Base-by-base conservation (phyloP, 2,797 vertebrate genomes). In the Aratinga solstitialis region DNA sequence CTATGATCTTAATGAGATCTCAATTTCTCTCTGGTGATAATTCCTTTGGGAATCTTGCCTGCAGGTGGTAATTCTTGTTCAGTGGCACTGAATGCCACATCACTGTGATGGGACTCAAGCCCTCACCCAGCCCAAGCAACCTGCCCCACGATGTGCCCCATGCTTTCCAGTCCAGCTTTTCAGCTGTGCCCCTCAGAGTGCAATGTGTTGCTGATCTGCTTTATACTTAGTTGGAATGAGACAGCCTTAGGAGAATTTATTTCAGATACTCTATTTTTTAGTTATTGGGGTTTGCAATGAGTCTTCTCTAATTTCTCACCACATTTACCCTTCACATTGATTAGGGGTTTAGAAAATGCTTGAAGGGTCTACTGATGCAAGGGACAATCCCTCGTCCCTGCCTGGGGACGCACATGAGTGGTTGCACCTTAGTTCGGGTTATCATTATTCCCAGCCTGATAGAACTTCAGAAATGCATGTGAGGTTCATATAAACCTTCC, bases 61-160 rank as follows among this genome's bases (percentile, higher is more conserved):
- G 50, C 1, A 1, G 58, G 20, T 26, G 45, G 11, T 24, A 61
- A 53, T 77, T 51, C 38, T 40, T 15, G 9, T 20, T 45, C 38
- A 23, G 43, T 13, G 2, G 0, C n/a, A 6, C n/a, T 11, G 48
- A 75, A 43, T 5, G 22, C 13, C 51, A 17, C 21, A 14, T 27
- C 1, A 16, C 1, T n/a, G 7, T 1, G 8, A 30, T 17, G 17
- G 24, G 8, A n/a, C 47, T 53, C 4, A 10, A 79, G 22, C 7
- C 26, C 38, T 51, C 20, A 40, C 8, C 10, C 11, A 53, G 22
- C 32, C 47, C 50, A 62, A 38, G 2, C 12, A 50, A 10, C 9
- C n/a, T 38, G 14, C 58, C 43, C 78, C 10, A 2, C 81, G 36
- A 21, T 23, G 23, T 53, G 23, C 16, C 30, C 29, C 18, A 2